phyloP scores from a whole-genome alignment of 1,140 invertebrate species.

The Kradibia gibbosae region DNA sequence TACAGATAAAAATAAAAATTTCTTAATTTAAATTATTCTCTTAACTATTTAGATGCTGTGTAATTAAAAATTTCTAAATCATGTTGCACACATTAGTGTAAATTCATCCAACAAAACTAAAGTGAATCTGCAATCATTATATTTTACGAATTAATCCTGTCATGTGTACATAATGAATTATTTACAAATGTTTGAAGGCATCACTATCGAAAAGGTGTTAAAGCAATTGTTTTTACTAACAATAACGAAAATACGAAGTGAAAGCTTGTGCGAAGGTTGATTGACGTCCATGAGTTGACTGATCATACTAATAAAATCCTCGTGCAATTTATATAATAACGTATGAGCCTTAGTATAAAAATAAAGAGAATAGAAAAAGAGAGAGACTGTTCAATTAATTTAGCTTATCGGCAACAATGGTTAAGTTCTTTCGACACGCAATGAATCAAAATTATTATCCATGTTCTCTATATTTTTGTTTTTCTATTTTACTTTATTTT shows the following conservation, averaged over 20 bases:
- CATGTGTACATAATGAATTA: too few species aligned
- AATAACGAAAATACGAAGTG: slow-evolving; percentile 14
- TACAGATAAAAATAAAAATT: too few species aligned
- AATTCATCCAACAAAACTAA: too few species aligned
- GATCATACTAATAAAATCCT: not conserved
- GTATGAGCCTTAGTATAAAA: not conserved
- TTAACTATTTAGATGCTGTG: too few species aligned
- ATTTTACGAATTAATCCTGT: too few species aligned
- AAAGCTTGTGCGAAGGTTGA: slow-evolving; percentile 12
- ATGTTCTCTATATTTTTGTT: not conserved
- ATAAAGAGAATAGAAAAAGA: slow-evolving; percentile 24
- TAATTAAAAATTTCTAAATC: too few species aligned
- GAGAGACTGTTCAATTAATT: slow-evolving; percentile 32
- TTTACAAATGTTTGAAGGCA: too few species aligned
- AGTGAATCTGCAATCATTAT: too few species aligned
- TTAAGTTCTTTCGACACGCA: slow-evolving; percentile 30
- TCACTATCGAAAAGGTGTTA: too few species aligned
- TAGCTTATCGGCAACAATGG: not conserved
- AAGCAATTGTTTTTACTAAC: too few species aligned
- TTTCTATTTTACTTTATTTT: not conserved
- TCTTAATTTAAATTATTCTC: too few species aligned
- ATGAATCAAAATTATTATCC: slow-evolving; percentile 26
- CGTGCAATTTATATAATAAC: slow-evolving; percentile 17
- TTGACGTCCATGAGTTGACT: not conserved
- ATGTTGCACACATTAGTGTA: too few species aligned